Evolutionary conservation across 1,140 invertebrate species (phyloP).

Genomic region (Achatina immaculata): DNA sequence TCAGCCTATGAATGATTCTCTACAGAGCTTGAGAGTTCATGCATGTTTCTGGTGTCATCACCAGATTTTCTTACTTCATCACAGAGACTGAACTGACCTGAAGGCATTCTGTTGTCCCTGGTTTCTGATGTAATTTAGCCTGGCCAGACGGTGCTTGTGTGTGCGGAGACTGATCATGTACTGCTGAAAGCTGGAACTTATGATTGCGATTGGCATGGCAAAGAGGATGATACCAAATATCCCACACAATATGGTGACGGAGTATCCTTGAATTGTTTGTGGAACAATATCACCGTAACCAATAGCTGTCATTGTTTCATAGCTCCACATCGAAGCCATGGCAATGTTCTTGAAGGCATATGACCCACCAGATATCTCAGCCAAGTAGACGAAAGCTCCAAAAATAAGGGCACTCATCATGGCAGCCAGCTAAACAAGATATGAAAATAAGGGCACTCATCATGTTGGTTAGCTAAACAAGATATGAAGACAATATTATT

Average conservation of each 20-base stretch:
- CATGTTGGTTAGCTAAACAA: too few species aligned
- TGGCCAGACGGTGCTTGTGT: background rate
- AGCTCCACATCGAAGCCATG: slow-evolving; percentile 94
- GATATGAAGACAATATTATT: too few species aligned
- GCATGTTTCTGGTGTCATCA: too few species aligned
- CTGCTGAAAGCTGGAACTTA: slow-evolving; percentile 21
- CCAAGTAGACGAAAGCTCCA: background rate
- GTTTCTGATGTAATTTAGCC: background rate
- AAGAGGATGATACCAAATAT: slow-evolving; percentile 39
- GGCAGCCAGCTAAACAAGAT: background rate
- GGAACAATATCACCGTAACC: slow-evolving; percentile 92
- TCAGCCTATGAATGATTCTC: too few species aligned
- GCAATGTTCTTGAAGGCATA: slow-evolving; percentile 87
- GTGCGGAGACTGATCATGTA: background rate
- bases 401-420: background rate
- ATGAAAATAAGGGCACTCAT: too few species aligned
- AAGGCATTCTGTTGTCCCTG: background rate
- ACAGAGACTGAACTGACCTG: too few species aligned
- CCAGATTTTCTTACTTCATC: too few species aligned
- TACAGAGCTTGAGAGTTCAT: too few species aligned
- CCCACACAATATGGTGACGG: slow-evolving; percentile 45
- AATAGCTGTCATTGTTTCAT: slow-evolving; percentile 92
- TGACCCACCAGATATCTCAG: background rate
- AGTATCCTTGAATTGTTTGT: slow-evolving; percentile 44
- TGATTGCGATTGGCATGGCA: slow-evolving; percentile 33